Evolutionary conservation across 2,888 invertebrate genomes (phyloP).

Genomic region (Acronicta leporina): DNA sequence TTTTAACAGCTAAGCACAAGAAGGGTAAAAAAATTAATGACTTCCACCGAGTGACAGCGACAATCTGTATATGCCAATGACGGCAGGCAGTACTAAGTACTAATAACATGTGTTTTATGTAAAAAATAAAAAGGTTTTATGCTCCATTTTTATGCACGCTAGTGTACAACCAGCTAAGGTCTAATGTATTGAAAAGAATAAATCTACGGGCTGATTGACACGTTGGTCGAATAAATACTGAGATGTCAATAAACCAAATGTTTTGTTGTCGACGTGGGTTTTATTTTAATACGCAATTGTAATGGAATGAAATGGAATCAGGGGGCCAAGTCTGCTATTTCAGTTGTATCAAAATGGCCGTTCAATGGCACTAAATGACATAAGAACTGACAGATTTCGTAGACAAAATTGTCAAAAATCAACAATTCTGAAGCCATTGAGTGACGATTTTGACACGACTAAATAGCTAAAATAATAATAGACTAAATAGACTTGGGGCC

Average conservation of each 20-base stretch:
- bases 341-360: no score
- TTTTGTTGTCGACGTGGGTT: conserved; percentile 14
- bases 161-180: conserved; percentile 4
- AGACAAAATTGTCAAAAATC: no score
- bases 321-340: no score
- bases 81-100: background rate
- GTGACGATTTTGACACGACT: no score
- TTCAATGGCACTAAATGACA: no score
- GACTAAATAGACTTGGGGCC: no score
- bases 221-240: conserved; percentile 33
- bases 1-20: conserved; percentile 14
- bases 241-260: conserved; percentile 5
- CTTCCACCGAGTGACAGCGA: background rate
- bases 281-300: conserved; percentile 9
- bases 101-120: conserved; percentile 29
- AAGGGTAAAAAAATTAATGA: conserved; percentile 14
- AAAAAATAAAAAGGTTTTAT: conserved; percentile 24
- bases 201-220: conserved; percentile 38
- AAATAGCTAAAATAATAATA: no score
- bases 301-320: no score
- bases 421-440: no score
- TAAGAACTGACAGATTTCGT: no score
- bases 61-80: conserved; percentile 1
- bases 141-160: conserved; percentile 14
- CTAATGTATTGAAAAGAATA: conserved; percentile 19